phyloP scores from a whole-genome alignment of 2,888 invertebrate species.

The Eristalis pertinax region DNA sequence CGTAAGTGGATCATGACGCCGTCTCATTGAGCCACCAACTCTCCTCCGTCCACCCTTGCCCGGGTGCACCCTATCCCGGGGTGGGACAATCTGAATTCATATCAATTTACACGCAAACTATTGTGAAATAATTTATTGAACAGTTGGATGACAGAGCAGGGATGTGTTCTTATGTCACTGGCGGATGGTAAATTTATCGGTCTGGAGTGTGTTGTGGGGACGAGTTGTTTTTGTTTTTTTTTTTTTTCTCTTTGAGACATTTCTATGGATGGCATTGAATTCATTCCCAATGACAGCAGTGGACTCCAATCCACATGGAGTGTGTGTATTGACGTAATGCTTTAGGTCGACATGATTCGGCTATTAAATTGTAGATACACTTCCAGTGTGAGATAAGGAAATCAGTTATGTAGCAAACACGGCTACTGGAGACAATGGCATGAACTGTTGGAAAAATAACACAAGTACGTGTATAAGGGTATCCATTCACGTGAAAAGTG shows the following conservation, averaged over 20 bases:
- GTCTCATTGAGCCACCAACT: background rate
- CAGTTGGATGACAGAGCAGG: background rate
- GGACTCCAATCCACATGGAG: background rate
- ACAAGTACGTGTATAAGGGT: background rate
- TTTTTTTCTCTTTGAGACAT: background rate
- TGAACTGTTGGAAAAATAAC: background rate
- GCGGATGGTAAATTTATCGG: background rate
- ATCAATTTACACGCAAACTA: constrained; percentile 15
- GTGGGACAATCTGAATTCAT: background rate
- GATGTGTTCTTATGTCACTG: background rate
- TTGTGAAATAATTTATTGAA: constrained; percentile 37
- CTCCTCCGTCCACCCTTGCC: background rate
- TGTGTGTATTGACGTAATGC: background rate
- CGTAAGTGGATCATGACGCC: background rate
- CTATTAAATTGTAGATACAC: background rate
- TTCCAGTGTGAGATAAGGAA: background rate
- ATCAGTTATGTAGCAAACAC: background rate
- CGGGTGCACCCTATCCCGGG: background rate
- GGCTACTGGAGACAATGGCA: background rate
- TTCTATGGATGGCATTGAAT: background rate
- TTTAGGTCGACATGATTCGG: background rate
- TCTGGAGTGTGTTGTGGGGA: background rate
- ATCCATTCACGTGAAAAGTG: no score
- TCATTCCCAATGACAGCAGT: background rate
- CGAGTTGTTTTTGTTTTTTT: background rate